Conservation (phyloP, 2,113 vertebrate genomes). For the Lichenostomus cassidix region DNA sequence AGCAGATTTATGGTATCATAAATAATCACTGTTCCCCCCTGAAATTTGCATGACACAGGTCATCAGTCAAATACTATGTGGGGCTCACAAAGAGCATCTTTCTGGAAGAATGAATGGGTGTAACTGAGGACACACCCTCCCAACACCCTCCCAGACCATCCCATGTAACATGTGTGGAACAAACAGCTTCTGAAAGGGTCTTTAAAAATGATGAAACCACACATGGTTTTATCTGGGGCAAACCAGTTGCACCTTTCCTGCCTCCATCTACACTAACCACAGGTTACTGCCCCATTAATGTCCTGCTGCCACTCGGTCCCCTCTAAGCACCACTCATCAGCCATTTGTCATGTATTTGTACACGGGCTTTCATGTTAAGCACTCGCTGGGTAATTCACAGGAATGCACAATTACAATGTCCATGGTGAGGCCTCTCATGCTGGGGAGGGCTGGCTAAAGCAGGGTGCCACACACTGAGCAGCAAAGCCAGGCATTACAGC, state of each 20-base stretch:
- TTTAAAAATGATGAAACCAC: neutral
- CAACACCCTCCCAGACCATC: neutral
- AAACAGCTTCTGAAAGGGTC: neutral
- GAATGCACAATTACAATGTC: neutral
- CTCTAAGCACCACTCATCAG: neutral
- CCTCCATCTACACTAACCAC: neutral
- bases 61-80: neutral
- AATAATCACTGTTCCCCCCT: neutral
- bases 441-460: neutral
- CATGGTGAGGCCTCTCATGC: accelerated
- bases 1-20: neutral
- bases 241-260: neutral
- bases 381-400: neutral
- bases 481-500: neutral
- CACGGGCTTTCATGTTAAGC: neutral
- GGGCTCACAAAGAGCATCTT: neutral
- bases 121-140: neutral
- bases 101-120: neutral
- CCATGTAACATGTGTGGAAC: accelerated
- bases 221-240: neutral
- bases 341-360: neutral
- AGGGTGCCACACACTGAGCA: neutral
- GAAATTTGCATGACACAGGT: neutral
- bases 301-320: neutral
- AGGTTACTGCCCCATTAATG: neutral